Evolutionary conservation across 2,113 vertebrate species (phyloP), one percentile per base, ranked within the genome.

Genomic region (Sander vitreus): DNA sequence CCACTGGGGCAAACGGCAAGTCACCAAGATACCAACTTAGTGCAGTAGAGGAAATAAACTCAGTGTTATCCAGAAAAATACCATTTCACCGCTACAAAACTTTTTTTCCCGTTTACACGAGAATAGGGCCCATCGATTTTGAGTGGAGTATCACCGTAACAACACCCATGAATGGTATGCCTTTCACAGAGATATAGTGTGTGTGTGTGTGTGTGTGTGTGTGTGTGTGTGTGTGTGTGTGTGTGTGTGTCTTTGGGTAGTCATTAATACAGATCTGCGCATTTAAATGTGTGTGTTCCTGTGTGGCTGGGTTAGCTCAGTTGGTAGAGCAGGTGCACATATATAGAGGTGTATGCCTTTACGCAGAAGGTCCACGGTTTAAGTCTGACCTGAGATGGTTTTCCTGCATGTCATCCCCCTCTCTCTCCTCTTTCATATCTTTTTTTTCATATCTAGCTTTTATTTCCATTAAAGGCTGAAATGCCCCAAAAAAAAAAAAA

Each of bases 261-360:
- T 57, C 21, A 4, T 58, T 19, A 64, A 75, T 58, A 81, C 54
- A 58, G 18, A 15, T 71, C 39, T 75, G 12, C 64, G 57, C n/a
- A 25, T 63, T 30, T 64, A 53, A 59, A 51, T 88, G 50, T 73
- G 18, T 83, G 21, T 50, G 43, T 69, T 57, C 55, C 25, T 83
- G 36, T 73, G 27, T 27, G 27, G 27, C 27, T 2, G 27, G 27
- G 2, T 27, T 27, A 27, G 27, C 27, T 27, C 27, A 27, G 27
- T 27, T 27, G 27, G 27, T 27, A 27, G 27, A 27, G 27, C 27
- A 27, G 2, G 27, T 27, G 27, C 27, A 27, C 27, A 27, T 27
- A 27, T 3, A 2, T 27, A 27, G 27, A 27, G 27, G 27, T 27
- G 2, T 27, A 27, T 27, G 2, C 2, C 27, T 27, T 27, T 27